phyloP scores from a whole-genome alignment of 2,797 vertebrate genomes.

The Propithecus perrieri region DNA sequence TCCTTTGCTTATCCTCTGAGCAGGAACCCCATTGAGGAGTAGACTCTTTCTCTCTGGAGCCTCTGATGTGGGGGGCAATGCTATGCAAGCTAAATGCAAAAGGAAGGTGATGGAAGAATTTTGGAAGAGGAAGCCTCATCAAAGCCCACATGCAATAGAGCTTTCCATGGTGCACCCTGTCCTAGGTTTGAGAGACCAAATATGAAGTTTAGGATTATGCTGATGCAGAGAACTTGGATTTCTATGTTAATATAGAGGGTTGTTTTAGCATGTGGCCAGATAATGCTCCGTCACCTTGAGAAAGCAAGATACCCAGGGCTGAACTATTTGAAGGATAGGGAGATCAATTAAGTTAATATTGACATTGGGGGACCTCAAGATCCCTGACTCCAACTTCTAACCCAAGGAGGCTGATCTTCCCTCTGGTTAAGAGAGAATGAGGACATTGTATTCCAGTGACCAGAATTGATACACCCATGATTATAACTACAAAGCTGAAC shows the following conservation, averaged over 20 bases:
- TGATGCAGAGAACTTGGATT: not conserved
- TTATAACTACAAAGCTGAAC: not conserved
- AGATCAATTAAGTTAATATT: not conserved
- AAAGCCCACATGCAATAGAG: not conserved
- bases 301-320: slow-evolving; percentile 18
- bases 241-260: slow-evolving; percentile 12
- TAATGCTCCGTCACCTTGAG: not conserved
- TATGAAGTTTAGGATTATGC: slow-evolving; percentile 21
- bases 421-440: not conserved
- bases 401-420: not conserved
- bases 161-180: not conserved
- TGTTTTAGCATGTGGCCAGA: slow-evolving; percentile 51
- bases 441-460: not conserved
- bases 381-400: not conserved
- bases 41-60: slow-evolving; percentile 26
- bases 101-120: slow-evolving; percentile 9
- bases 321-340: slow-evolving; percentile 8
- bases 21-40: not conserved
- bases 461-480: not conserved
- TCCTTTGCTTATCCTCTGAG: slow-evolving; percentile 19
- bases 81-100: slow-evolving; percentile 25
- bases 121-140: not conserved
- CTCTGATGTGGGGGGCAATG: not conserved
- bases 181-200: slow-evolving; percentile 5
- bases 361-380: not conserved